Evolutionary conservation across 2,113 vertebrate species (phyloP).

Genomic region (Cyphomyrus plagiostoma): DNA sequence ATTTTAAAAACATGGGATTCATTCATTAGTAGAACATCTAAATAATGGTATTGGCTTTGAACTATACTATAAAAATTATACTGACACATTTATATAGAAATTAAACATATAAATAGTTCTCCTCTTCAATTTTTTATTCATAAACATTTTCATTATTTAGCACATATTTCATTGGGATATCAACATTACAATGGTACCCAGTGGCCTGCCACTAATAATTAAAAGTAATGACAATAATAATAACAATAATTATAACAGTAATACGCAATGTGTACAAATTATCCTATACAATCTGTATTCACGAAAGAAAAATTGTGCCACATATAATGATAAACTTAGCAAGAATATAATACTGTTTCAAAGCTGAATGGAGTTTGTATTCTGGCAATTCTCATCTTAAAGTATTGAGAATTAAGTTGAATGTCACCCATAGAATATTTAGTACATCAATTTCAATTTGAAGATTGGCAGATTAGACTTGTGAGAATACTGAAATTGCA

Average conservation of each 20-base stretch:
- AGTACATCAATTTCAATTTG: conserved; percentile 3
- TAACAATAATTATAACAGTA: conserved; percentile 32
- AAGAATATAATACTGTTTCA: conserved; percentile 22
- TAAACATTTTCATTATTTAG: conserved; percentile 52
- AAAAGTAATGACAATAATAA: conserved; percentile 53
- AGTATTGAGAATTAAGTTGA: not conserved
- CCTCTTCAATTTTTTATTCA: conserved; percentile 49
- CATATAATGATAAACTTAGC: conserved; percentile 28
- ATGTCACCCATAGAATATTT: not conserved
- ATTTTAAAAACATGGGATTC: not conserved
- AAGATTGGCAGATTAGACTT: not conserved
- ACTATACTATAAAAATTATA: not conserved
- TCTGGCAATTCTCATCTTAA: conserved; percentile 11
- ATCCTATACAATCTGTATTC: conserved; percentile 43
- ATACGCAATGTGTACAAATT: conserved; percentile 45
- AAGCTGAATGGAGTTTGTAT: conserved; percentile 16
- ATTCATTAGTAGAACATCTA: not conserved
- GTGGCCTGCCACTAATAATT: conserved; percentile 68
- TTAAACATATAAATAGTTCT: conserved; percentile 1
- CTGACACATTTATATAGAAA: conserved; percentile 8
- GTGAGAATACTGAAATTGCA: conserved; percentile 5
- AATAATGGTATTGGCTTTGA: not conserved
- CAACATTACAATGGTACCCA: conserved; percentile 60
- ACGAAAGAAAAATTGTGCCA: conserved; percentile 34
- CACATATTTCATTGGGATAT: conserved; percentile 59